These are phyloP conservation scores for Leptinotarsa defecta DNA, from an alignment of 1,140 invertebrate genomes.

Conservation along the genomic window DNA sequence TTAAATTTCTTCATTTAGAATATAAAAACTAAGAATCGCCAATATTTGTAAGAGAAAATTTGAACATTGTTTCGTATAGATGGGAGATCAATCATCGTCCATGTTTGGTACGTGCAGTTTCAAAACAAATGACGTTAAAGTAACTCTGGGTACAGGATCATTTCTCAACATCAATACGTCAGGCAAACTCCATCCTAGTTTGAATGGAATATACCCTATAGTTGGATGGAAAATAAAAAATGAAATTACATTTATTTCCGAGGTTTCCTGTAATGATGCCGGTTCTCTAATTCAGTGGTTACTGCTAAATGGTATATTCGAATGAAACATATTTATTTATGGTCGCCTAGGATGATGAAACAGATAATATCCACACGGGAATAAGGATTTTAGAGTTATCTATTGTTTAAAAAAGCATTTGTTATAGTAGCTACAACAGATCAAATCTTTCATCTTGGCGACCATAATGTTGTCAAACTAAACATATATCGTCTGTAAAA, in stretches of 20 bases:
- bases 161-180: constrained; percentile 92
- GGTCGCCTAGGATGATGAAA: no score
- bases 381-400: no score
- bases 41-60: background rate
- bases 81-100: constrained; percentile 84
- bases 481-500: background rate
- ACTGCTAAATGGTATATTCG: constrained; percentile 68
- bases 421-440: no score
- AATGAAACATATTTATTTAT: no score
- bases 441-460: no score
- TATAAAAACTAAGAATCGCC: background rate
- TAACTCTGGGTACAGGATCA: constrained; percentile 93
- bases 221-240: constrained; percentile 84
- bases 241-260: constrained; percentile 75
- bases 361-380: no score
- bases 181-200: constrained; percentile 72
- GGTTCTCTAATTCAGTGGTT: constrained; percentile 89
- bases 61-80: constrained; percentile 48
- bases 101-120: constrained; percentile 92
- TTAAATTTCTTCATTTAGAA: constrained; percentile 12
- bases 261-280: constrained; percentile 85
- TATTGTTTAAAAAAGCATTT: no score
- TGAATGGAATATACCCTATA: constrained; percentile 84
- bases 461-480: background rate
- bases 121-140: constrained; percentile 79